Evolutionary conservation across 2,888 invertebrate species (phyloP), one percentile per base, ranked within the genome.

Genomic region (Eilema depressum): DNA sequence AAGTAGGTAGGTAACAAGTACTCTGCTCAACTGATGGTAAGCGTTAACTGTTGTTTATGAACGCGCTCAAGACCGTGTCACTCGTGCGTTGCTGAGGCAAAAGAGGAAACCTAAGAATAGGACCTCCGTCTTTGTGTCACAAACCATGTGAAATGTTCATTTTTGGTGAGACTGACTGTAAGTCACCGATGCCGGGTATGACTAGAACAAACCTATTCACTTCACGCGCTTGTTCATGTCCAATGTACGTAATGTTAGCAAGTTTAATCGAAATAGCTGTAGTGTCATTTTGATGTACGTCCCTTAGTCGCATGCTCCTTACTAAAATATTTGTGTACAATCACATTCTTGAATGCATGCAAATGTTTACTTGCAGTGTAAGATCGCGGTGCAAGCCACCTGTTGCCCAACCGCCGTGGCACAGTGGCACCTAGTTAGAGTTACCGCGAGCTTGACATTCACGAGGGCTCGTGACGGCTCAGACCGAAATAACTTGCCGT

Each of bases 381-480:
- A 86, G 88, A 89, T 84, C 77, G 83, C 85, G 87, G 88, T 91
- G 90, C 91, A 91, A 87, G 85, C 88, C 92, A 94, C 94, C 91
- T 94, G 94, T 95, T 93, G 93, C 89, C 88, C 80, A 88, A 90
- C 89, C 84, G 84, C 84, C 69, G 81, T 88, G 85, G 86, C 86
- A 88, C 84, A 66, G 80, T 88, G 85, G 86, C 88, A 88, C 88
- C 90, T 89, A 91, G 91, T 90, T 89, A 88, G 81, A 85, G 87
- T 89, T 86, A 88, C 90, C 90, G 90, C 93, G 93, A 92, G 94
- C 93, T 94, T 94, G 95, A 95, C 95, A 94, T 95, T 95, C 91
- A 89, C 90, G 87, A 89, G 84, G 88, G 86, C 91, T 91, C 90
- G 93, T 92, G 93, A 93, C 93, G 90, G 84, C 84, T 86, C 84